Conservation (phyloP, 2,888 invertebrate species). For the Catonia carolina region DNA sequence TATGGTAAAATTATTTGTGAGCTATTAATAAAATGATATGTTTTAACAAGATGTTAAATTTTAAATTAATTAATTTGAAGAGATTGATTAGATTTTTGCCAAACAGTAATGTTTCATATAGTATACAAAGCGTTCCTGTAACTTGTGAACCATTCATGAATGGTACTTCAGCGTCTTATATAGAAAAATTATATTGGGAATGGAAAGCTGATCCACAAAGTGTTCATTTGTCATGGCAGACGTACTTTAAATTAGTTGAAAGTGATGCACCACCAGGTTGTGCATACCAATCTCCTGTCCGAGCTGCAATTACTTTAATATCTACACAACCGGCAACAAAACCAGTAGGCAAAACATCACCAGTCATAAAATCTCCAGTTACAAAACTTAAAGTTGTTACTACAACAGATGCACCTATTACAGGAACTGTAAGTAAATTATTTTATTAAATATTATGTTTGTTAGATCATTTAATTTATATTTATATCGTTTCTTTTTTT, state of each 20-base stretch:
- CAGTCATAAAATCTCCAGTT: too few relatives aligned
- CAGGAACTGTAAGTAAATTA: neutral
- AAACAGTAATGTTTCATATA: too few relatives aligned
- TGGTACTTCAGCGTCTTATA: constrained; percentile 15
- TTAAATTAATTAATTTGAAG: too few relatives aligned
- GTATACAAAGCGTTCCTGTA: too few relatives aligned
- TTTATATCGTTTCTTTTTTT: too few relatives aligned
- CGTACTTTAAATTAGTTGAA: constrained; percentile 16
- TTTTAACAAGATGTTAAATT: too few relatives aligned
- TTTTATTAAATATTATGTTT: neutral
- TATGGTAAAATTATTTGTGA: too few relatives aligned
- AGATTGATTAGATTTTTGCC: too few relatives aligned
- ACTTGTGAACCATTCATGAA: constrained; percentile 20
- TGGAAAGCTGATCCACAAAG: constrained; percentile 19
- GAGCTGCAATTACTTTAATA: neutral
- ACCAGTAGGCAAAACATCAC: neutral
- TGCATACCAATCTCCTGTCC: constrained; percentile 19
- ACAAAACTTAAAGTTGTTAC: too few relatives aligned
- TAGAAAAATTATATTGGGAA: constrained; percentile 21
- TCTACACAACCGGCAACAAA: neutral
- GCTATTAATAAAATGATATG: too few relatives aligned
- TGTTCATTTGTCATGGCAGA: constrained; percentile 24
- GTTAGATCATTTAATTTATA: neutral
- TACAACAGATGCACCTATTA: too few relatives aligned
- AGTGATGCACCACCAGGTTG: constrained; percentile 10